Base-by-base conservation (phyloP, 2,797 vertebrate species). In the Uromys caudimaculatus region DNA sequence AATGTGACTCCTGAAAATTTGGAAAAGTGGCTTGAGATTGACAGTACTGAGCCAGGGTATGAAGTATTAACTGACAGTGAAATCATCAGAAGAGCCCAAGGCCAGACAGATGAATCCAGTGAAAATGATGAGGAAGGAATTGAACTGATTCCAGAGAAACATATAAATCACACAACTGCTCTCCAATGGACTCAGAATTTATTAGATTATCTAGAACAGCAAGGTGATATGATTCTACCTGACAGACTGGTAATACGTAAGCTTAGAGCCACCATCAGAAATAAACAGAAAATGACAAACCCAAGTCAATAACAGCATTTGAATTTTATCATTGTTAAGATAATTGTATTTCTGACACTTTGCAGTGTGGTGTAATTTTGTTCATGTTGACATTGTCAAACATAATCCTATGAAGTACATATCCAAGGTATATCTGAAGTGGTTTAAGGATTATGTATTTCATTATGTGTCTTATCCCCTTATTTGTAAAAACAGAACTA, bases 11-110 rank as follows among this genome's bases (percentile, higher is more conserved):
- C 94, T 69, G 98, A 98, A 58, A 96, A 92, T 78, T 47, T 98
- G 27, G 97, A 98, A 58, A 97, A 92, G 67, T 98, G 98, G 98
- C 95, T 98, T 89, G 96, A 98, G 47, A 93, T 98, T 58, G 98
- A 98, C 77, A 97, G 97, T 89, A 96, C 97, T 62, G 98, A 98
- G 84, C 98, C 98, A 56, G 98, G 98, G 44, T 98, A 98, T 67
- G 97, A 98, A 95, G 97, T 98, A 4, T 87, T 98, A 91, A 98
- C 89, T 47, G 98, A 98, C 87, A 97, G 97, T 1, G 98, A 97
- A 90, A 98, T 98, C 91, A 98, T 98, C 89, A 96, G 97, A 94
- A 91, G 98, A 96, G 98, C 98, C 2, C 98, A 98, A 91, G 98
- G 98, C 41, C 98, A 97, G 84, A 96, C 96, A 76, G 97, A 97